Evolutionary conservation across 37 sponge, comb jelly and placozoan species (phyloP).

Genomic region (Beroe ovata): DNA sequence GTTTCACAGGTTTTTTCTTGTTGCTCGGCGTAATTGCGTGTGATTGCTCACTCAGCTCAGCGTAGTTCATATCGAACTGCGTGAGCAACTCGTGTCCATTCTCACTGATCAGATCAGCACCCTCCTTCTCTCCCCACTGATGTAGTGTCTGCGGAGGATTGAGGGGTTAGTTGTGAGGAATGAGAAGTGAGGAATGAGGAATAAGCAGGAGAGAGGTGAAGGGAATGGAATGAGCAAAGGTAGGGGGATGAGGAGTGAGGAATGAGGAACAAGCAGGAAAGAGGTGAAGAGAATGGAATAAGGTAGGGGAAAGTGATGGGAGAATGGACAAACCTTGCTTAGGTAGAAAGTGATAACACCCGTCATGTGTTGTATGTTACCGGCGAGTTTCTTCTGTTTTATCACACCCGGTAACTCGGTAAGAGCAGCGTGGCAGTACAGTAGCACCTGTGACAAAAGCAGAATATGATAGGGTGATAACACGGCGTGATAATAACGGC

Average conservation of each 20-base stretch:
- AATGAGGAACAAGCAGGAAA: constrained; percentile 67
- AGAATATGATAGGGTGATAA: too few relatives aligned
- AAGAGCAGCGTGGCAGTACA: constrained; percentile 70
- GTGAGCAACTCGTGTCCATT: constrained; percentile 59
- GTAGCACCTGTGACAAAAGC: not conserved
- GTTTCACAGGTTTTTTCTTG: constrained; percentile 62
- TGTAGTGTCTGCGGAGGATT: constrained; percentile 39
- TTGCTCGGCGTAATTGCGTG: constrained; percentile 63
- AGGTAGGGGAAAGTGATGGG: too few relatives aligned
- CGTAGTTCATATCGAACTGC: constrained; percentile 29
- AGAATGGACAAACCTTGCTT: constrained; percentile 73
- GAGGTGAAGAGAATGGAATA: constrained; percentile 41
- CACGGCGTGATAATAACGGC: too few relatives aligned
- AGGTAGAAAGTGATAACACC: constrained; percentile 72
- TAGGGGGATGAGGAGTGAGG: not conserved
- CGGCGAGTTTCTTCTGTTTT: constrained; percentile 67
- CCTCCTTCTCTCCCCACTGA: constrained; percentile 63
- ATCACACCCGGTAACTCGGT: constrained; percentile 74
- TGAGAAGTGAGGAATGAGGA: not conserved
- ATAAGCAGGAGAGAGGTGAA: not conserved
- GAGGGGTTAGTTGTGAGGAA: not conserved
- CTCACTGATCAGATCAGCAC: constrained; percentile 50
- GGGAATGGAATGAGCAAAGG: not conserved
- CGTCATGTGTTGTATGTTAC: constrained; percentile 80
- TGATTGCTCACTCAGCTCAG: constrained; percentile 25